Evolutionary conservation across 2,113 vertebrate genomes (phyloP).

Genomic region (Pipra filicauda): DNA sequence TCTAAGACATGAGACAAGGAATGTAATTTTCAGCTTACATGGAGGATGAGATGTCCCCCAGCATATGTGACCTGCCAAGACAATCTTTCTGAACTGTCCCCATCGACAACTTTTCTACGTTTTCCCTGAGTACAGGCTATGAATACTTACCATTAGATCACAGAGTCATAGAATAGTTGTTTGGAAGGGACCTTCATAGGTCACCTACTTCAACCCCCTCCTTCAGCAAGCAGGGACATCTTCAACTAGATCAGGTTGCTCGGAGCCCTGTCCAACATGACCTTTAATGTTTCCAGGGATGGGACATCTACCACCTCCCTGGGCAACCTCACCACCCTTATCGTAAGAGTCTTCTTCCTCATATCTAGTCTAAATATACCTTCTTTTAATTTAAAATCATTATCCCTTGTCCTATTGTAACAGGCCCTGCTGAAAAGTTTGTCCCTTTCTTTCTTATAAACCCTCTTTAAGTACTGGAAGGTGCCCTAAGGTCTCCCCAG

Average conservation of each 20-base stretch:
- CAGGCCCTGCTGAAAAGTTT: neutral
- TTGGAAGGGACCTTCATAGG: neutral
- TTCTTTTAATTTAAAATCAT: neutral
- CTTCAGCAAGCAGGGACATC: neutral
- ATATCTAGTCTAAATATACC: neutral
- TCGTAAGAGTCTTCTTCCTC: neutral
- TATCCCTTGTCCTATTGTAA: neutral
- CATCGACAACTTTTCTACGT: neutral
- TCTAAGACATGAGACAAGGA: neutral
- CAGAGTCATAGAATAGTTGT: neutral
- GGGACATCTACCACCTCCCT: neutral
- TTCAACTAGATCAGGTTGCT: neutral
- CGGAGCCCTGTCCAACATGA: neutral
- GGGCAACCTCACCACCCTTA: neutral
- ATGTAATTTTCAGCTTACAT: neutral
- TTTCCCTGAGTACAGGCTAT: neutral
- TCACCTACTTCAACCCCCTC: neutral
- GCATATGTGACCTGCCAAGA: neutral
- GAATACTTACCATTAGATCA: neutral
- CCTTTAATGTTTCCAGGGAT: neutral
- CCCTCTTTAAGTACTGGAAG: neutral
- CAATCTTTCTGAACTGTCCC: neutral
- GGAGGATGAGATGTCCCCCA: neutral
- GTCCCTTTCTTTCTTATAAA: neutral
- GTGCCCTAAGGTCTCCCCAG: accelerated